phyloP scores from a whole-genome alignment of 2,113 vertebrate genomes.

The Cynocephalus volans region DNA sequence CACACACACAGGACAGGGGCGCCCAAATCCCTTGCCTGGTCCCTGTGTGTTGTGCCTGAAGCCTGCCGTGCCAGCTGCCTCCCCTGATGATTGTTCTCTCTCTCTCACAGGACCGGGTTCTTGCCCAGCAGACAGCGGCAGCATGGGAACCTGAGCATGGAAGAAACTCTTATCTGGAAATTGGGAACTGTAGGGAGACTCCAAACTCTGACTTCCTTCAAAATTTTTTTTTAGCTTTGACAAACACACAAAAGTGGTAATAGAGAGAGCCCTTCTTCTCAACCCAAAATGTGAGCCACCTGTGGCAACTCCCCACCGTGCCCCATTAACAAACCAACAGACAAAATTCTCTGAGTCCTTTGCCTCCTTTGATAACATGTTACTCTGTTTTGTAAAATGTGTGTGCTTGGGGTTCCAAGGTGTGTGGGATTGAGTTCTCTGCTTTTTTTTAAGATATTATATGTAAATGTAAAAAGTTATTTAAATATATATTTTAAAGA shows the following conservation, averaged over 20 bases:
- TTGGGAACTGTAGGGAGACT: slow-evolving; percentile 85
- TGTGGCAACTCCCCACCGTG: slow-evolving; percentile 62
- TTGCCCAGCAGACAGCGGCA: slow-evolving; percentile 81
- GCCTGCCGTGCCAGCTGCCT: background rate
- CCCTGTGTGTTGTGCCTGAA: background rate
- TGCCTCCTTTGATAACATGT: slow-evolving; percentile 84
- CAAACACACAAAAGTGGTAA: slow-evolving; percentile 90
- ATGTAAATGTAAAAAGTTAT: slow-evolving; percentile 89
- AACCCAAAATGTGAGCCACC: slow-evolving; percentile 84
- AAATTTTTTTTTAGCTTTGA: slow-evolving; percentile 88
- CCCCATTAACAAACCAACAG: slow-evolving; percentile 79
- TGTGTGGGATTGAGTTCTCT: slow-evolving; percentile 88
- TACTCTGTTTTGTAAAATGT: slow-evolving; percentile 86
- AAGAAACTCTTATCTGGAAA: slow-evolving; percentile 86
- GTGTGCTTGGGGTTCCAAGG: slow-evolving; percentile 78
- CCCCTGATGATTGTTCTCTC: slow-evolving; percentile 73
- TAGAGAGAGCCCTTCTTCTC: slow-evolving; percentile 88
- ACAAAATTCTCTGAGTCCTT: slow-evolving; percentile 81
- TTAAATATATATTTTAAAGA: slow-evolving; percentile 91
- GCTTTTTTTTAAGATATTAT: slow-evolving; percentile 85
- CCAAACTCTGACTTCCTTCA: slow-evolving; percentile 85
- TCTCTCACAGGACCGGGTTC: slow-evolving; percentile 87
- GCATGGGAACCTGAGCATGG: slow-evolving; percentile 86
- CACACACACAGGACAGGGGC: background rate
- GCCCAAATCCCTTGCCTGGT: background rate